Evolutionary conservation across 2,888 invertebrate species (phyloP).

Genomic region (Smittia sp.): DNA sequence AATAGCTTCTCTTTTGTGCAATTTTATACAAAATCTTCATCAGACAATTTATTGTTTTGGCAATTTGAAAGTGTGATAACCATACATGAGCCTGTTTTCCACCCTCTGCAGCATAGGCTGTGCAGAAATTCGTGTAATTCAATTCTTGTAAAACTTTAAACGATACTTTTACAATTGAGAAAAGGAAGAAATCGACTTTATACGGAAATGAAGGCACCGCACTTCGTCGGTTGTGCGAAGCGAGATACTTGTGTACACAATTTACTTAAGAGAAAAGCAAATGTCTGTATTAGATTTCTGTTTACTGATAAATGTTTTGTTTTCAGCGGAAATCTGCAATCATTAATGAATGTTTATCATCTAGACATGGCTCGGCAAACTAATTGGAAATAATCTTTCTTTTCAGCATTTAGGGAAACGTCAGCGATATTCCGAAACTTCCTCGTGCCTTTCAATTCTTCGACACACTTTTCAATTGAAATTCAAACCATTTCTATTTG

Average conservation of each 20-base stretch:
- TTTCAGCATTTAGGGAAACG: not conserved
- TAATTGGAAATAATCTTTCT: constrained; percentile 20
- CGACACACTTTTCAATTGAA: not conserved
- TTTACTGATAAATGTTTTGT: constrained; percentile 2
- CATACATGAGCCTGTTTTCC: too few relatives aligned
- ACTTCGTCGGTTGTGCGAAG: not conserved
- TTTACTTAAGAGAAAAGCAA: not conserved
- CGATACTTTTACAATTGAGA: too few relatives aligned
- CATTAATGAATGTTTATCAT: not conserved
- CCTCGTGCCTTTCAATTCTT: not conserved
- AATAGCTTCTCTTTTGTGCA: too few relatives aligned
- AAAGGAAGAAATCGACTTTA: too few relatives aligned
- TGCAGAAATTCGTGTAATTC: too few relatives aligned
- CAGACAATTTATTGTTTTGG: too few relatives aligned
- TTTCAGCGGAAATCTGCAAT: not conserved
- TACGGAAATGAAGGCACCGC: not conserved
- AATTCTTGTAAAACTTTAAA: too few relatives aligned
- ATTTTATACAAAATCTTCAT: too few relatives aligned
- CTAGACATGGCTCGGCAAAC: not conserved
- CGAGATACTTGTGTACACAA: constrained; percentile 1
- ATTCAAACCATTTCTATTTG: constrained; percentile 39
- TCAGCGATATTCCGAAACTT: not conserved
- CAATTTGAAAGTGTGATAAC: too few relatives aligned
- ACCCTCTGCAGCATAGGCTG: too few relatives aligned
- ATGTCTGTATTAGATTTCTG: constrained; percentile 21